phyloP scores from a whole-genome alignment of 2,888 invertebrate genomes.

The Hirudinaria manillensis region DNA sequence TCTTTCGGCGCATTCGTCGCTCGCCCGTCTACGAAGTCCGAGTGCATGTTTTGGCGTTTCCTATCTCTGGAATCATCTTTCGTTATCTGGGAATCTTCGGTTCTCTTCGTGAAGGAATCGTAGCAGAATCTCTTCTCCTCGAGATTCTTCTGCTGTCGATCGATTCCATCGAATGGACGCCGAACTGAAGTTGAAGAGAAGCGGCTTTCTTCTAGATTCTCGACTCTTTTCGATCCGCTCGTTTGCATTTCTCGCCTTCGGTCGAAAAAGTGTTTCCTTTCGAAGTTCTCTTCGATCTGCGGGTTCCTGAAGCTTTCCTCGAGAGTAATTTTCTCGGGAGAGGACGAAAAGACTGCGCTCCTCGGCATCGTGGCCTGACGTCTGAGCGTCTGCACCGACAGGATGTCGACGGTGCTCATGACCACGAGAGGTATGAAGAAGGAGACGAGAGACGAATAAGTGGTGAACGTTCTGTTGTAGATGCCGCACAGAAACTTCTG shows the following conservation, averaged over 20 bases:
- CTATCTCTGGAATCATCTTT: constrained; percentile 4
- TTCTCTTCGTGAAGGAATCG: background rate
- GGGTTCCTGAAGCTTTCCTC: background rate
- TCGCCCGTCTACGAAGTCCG: background rate
- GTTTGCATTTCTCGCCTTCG: background rate
- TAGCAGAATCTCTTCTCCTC: background rate
- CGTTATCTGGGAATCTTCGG: background rate
- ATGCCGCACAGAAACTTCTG: constrained; percentile 38
- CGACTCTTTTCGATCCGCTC: background rate
- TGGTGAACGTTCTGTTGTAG: constrained; percentile 39
- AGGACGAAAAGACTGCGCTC: background rate
- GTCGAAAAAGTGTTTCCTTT: background rate
- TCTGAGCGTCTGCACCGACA: constrained; percentile 38
- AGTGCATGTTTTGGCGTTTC: background rate
- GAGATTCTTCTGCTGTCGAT: background rate
- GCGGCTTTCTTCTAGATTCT: background rate
- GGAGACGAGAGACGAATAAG: constrained; percentile 41
- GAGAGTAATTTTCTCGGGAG: background rate
- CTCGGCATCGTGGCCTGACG: constrained; percentile 15
- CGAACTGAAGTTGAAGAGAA: background rate
- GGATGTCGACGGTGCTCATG: constrained; percentile 40
- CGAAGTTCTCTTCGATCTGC: background rate
- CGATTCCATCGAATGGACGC: background rate
- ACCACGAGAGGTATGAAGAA: constrained; percentile 40
- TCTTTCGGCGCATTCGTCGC: background rate